Base-by-base conservation (phyloP, 2,888 invertebrate genomes). In the Hipparchia semele region DNA sequence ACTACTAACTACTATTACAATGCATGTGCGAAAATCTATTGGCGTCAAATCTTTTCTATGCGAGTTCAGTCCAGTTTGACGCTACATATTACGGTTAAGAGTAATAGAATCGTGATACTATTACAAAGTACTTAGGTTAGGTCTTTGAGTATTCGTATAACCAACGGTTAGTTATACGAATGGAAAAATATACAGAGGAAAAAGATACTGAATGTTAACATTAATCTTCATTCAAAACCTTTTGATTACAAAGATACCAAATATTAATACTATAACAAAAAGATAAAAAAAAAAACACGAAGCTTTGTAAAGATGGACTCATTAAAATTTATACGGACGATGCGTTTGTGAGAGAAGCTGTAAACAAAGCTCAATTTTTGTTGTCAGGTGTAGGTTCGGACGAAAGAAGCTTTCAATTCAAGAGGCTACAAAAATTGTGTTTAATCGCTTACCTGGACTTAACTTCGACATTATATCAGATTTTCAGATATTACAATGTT, bases 311-410 rank as follows among this genome's bases (percentile, higher is more conserved):
- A 80, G 81, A 82, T 77, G 80, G 82, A 84, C 88, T 91, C 91
- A 89, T 91, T 91, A 91, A 91, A 91, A 89, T 90, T 87, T 86
- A 83, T 83, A 84, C 85, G 83, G 85, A 73, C 84, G 86, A 81
- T 90, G 89, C 82, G 79, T 86, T 83, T 77, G 80, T 77, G 77
- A 90, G 89, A 79, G 80, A 79, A 77, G 80, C 80, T 82, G 80
- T 82, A 83, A 83, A 86, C 86, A 87, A 84, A 71, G 74, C 65
- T 74, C 59, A 59, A 53, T 71, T 70, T 75, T 74, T 76, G 64
- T 72, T 71, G 75, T 74, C 71, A 39, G 39, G 39, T 39, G 39
- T 39, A 39, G 70, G 59, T 23, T 33, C 59, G 46, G 46, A 68
- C 56, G 60, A 46, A 74, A 68, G 73, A 75, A 77, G 74, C 75